Base-by-base conservation (phyloP, 2,797 vertebrate genomes). In the Myripristis murdjan region DNA sequence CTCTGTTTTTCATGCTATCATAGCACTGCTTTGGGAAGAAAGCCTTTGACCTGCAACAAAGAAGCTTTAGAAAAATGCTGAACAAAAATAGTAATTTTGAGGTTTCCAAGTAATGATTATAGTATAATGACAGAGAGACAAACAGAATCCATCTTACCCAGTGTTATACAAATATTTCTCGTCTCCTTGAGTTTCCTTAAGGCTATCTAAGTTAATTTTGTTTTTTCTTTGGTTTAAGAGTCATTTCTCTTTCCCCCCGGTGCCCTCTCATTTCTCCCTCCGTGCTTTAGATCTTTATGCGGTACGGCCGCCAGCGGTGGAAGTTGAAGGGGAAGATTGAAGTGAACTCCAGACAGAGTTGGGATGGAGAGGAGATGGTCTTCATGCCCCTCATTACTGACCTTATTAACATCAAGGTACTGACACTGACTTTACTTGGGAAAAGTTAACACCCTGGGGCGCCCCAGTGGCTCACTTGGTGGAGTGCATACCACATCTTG, bases 281-380 rank as follows among this genome's bases (percentile, higher is more conserved):
- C 15, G 9, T 58, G 26, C 39, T 54, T 57, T 10, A 99, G 98
- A 98, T 99, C 87, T 99, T 98, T 66, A 99, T 99, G 97, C 93
- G 97, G 56, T 99, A 99, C 0, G 98, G 98, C 28, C 96, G 97
- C 9, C 98, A 99, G 90, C 90, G 97, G 18, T 99, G 98, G 98
- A 99, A 99, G 87, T 89, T 99, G 64, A 99, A 98, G 87, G 98
- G 98, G 51, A 97, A 93, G 86, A 99, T 99, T 64, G 98, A 99
- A 88, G 94, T 96, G 23, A 98, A 99, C 23, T 97, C 97, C 86
- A 96, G 96, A 74, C 98, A 99, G 86, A 99, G 96, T 81, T 99
- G 98, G 98, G 98, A 99, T 0, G 97, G 97, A 75, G 98, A 99
- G 43, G 97, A 99, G 82, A 97, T 95, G 89, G 86, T 98, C 79